Conservation (phyloP, 2,888 invertebrate genomes). For the Marronus borbonicus region DNA sequence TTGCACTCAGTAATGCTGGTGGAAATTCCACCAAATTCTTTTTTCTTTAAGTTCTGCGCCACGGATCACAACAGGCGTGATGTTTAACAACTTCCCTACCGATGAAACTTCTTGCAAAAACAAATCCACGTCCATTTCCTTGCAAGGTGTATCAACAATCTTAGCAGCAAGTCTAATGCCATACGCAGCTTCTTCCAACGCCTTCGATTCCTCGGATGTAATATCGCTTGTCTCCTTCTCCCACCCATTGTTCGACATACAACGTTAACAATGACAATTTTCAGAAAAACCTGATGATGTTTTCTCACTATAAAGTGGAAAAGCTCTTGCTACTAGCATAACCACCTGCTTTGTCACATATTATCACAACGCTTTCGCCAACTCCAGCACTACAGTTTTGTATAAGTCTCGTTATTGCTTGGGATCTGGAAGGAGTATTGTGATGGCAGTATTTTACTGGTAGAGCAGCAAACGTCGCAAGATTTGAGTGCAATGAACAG, state of each 20-base stretch:
- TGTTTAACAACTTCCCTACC: slow-evolving; percentile 78
- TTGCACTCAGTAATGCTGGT: slow-evolving; percentile 77
- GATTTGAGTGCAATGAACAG: slow-evolving; percentile 83
- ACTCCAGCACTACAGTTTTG: slow-evolving; percentile 76
- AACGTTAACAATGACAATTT: slow-evolving; percentile 70
- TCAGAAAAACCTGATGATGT: slow-evolving; percentile 62
- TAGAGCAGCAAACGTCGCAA: slow-evolving; percentile 81
- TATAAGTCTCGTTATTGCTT: slow-evolving; percentile 84
- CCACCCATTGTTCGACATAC: slow-evolving; percentile 64
- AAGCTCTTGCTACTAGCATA: slow-evolving; percentile 86
- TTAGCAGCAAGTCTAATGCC: slow-evolving; percentile 83
- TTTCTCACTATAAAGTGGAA: slow-evolving; percentile 81
- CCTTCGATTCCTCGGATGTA: slow-evolving; percentile 72
- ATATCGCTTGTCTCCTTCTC: slow-evolving; percentile 60
- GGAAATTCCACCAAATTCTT: slow-evolving; percentile 91
- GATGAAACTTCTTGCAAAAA: slow-evolving; percentile 82
- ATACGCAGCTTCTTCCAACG: slow-evolving; percentile 75
- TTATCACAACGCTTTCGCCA: slow-evolving; percentile 83
- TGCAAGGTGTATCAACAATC: slow-evolving; percentile 90
- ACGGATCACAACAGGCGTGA: slow-evolving; percentile 80
- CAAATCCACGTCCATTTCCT: slow-evolving; percentile 86
- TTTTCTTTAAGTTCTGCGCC: slow-evolving; percentile 83
- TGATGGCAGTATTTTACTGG: slow-evolving; percentile 86
- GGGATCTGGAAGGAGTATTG: slow-evolving; percentile 84
- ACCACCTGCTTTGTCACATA: slow-evolving; percentile 84